A percentile compares a stretch with the other conserved stretches of the same genome.
phyloP scores from a whole-genome alignment of 2,888 invertebrate genomes.

The Sinopyrophorus schimmeli region DNA sequence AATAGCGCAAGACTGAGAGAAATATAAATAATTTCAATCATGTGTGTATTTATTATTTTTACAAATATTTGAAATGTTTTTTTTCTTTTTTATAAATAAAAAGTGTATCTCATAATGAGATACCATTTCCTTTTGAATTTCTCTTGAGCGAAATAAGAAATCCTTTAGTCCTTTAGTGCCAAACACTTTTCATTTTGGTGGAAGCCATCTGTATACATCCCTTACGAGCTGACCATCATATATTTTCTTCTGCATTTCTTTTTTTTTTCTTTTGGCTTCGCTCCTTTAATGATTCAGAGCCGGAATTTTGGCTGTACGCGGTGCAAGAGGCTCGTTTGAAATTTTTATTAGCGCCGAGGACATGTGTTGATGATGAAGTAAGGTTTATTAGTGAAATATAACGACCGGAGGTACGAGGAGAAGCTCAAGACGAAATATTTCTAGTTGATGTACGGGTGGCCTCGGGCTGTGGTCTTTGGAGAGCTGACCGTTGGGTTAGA shows the following conservation, averaged over 20 bases:
- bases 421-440: constrained; percentile 30
- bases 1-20: too few relatives aligned
- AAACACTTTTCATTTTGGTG: constrained; percentile 53
- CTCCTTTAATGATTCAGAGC: not conserved
- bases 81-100: too few relatives aligned
- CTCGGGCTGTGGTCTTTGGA: constrained; percentile 30
- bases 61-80: too few relatives aligned
- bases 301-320: too few relatives aligned
- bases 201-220: constrained; percentile 53
- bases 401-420: constrained; percentile 17
- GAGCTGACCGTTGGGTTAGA: constrained; percentile 30
- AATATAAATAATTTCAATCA: too few relatives aligned
- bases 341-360: not conserved
- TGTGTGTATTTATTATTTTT: too few relatives aligned
- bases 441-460: constrained; percentile 29
- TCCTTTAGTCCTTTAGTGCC: constrained; percentile 49
- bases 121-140: constrained; percentile 18
- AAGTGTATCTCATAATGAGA: too few relatives aligned
- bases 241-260: constrained; percentile 51
- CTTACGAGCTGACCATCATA: constrained; percentile 46
- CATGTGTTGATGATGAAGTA: constrained; percentile 16
- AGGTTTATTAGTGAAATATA: constrained; percentile 19
- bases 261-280: constrained; percentile 1
- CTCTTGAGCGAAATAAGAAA: constrained; percentile 19
- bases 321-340: too few relatives aligned